These are phyloP conservation scores for Agonum fuliginosum DNA, from an alignment of 2,888 invertebrate species.

Conservation along the genomic window DNA sequence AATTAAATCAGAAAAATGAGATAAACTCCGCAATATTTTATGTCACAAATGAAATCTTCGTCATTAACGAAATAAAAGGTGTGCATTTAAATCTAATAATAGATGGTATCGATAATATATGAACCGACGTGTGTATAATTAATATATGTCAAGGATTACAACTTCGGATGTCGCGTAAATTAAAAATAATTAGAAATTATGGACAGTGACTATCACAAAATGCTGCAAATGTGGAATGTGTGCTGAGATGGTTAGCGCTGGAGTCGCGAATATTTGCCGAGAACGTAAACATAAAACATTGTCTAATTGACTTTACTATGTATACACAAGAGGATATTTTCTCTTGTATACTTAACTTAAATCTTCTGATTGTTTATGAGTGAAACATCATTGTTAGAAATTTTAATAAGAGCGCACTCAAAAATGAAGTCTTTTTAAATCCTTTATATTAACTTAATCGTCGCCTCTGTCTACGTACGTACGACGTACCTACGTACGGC, in stretches of 20 bases:
- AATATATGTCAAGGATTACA: slow-evolving; percentile 57
- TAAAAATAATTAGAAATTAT: slow-evolving; percentile 60
- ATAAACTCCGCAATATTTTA: slow-evolving; percentile 12
- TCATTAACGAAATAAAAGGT: slow-evolving; percentile 54
- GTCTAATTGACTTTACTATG: no score
- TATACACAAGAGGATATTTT: no score
- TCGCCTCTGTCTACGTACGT: no score
- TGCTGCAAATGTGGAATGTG: slow-evolving; percentile 34
- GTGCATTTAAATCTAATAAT: slow-evolving; percentile 37
- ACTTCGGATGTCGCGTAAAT: slow-evolving; percentile 46
- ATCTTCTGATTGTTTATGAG: no score
- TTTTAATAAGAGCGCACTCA: no score
- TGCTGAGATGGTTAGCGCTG: slow-evolving; percentile 34
- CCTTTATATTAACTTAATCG: no score
- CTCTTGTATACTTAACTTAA: no score
- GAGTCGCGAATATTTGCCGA: neutral
- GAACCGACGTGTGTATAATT: slow-evolving; percentile 51
- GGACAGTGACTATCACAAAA: slow-evolving; percentile 21
- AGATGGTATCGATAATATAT: slow-evolving; percentile 55
- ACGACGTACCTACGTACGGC: no score
- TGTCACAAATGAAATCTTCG: slow-evolving; percentile 34
- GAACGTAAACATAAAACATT: slow-evolving; percentile 16
- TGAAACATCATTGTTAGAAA: no score
- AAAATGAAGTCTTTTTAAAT: no score
- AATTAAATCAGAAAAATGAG: slow-evolving; percentile 17